Evolutionary conservation across 1,140 invertebrate genomes (phyloP), one percentile per base, ranked within the genome.

Genomic region (Piezodorus guildinii): DNA sequence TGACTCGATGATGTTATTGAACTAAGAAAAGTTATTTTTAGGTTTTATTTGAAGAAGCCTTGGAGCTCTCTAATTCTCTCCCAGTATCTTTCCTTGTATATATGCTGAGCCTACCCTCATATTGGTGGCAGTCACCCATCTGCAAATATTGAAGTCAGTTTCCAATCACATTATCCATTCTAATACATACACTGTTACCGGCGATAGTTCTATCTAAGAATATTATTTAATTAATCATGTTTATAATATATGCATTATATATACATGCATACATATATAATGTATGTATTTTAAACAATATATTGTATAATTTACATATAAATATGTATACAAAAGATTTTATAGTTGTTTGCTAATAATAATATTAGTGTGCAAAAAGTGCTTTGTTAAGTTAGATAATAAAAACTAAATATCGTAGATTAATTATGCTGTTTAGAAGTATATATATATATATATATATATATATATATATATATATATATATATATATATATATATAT

Each of bases 251-350:
- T 49, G 21, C n/a, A 19, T 19, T 49, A 14, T 49, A 49, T 49
- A 49, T 49, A 2, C 9, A n/a, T 19, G 21, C 14, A 49, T 49
- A 49, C n/a, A 21, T 19, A 8, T 19, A 21, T 21, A 21, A 19
- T 49, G 46, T 39, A 39, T 39, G 34, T 39, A 39, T 39, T 39
- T 39, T 39, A 39, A 39, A 39, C 34, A 8, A 39, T 39, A 39
- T 39, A 39, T 49, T 49, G 46, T 49, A 49, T 49, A 49, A 49
- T 49, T 49, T 49, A 49, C 46, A 19, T 49, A 49, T 49, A 49
- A 49, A 49, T 49, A 49, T 49, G 46, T 49, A 49, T 49, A 49
- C 46, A 49, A 19, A 49, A 49, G n/a, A 49, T 49, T 49, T 49
- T 49, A 49, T 49, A 49, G 46, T 49, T 49, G 46, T 49, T 49